Evolutionary conservation across 2,113 vertebrate genomes (phyloP).

Genomic region (Oplegnathus fasciatus): DNA sequence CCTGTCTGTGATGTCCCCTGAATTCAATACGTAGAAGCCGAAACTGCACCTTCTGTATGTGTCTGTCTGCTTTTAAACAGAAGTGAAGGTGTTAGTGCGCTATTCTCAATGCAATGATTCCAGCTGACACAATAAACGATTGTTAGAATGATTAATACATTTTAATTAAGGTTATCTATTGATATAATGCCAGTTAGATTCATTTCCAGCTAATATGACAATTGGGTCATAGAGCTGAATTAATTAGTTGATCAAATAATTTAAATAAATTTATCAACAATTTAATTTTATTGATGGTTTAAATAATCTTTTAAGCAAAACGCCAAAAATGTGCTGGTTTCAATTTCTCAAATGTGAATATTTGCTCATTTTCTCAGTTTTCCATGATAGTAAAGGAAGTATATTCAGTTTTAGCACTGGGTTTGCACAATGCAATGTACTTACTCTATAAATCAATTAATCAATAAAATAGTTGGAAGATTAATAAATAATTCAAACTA

Average conservation of each 20-base stretch:
- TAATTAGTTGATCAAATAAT: too few relatives aligned
- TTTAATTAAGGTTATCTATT: not conserved
- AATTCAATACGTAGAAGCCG: not conserved
- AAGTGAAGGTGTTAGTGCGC: not conserved
- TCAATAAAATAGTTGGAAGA: not conserved
- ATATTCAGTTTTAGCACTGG: not conserved
- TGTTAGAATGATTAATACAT: not conserved
- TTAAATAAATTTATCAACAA: not conserved
- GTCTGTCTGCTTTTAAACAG: not conserved
- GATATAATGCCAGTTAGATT: not conserved
- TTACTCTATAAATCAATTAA: not conserved
- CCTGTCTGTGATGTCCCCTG: conserved; percentile 18
- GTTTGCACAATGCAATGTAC: not conserved
- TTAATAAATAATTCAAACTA: not conserved
- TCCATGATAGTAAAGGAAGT: not conserved
- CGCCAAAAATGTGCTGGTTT: not conserved
- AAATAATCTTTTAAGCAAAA: not conserved
- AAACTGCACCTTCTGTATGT: conserved; percentile 9
- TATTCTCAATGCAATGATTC: not conserved
- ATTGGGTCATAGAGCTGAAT: not conserved
- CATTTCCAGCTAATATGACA: not conserved
- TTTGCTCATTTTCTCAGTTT: not conserved
- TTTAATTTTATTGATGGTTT: not conserved
- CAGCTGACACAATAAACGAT: not conserved
- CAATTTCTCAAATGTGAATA: not conserved